Evolutionary conservation across 2,113 vertebrate species (phyloP).

Genomic region (Onychostruthus taczanowskii): DNA sequence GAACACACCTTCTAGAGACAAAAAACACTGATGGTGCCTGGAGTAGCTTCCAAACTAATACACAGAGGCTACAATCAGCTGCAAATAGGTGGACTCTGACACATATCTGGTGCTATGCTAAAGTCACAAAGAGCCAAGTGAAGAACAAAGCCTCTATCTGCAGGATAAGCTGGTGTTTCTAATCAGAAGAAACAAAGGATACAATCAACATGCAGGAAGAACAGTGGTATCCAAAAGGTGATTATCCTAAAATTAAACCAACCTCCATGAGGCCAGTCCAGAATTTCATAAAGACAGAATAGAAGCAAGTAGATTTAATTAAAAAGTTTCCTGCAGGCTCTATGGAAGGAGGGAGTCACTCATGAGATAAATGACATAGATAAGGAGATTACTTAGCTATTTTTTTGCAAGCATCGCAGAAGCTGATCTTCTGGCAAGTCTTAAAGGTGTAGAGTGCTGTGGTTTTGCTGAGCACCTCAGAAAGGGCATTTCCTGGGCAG

Average conservation of each 20-base stretch:
- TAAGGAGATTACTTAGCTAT: background rate
- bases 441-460: background rate
- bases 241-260: background rate
- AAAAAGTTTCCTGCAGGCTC: background rate
- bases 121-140: background rate
- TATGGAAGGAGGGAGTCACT: background rate
- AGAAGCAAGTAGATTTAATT: background rate
- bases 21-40: background rate
- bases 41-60: background rate
- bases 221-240: background rate
- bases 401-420: background rate
- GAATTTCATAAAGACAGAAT: background rate
- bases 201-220: background rate
- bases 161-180: background rate
- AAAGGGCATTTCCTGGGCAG: background rate
- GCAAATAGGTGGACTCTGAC: background rate
- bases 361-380: background rate
- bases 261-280: background rate
- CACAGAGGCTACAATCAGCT: background rate
- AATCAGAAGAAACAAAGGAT: background rate
- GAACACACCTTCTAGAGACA: background rate
- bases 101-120: background rate
- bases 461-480: background rate
- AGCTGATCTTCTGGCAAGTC: background rate
- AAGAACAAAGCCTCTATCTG: background rate